Evolutionary conservation across 2,113 vertebrate genomes (phyloP).

Genomic region (Sphaerodactylus townsendi): DNA sequence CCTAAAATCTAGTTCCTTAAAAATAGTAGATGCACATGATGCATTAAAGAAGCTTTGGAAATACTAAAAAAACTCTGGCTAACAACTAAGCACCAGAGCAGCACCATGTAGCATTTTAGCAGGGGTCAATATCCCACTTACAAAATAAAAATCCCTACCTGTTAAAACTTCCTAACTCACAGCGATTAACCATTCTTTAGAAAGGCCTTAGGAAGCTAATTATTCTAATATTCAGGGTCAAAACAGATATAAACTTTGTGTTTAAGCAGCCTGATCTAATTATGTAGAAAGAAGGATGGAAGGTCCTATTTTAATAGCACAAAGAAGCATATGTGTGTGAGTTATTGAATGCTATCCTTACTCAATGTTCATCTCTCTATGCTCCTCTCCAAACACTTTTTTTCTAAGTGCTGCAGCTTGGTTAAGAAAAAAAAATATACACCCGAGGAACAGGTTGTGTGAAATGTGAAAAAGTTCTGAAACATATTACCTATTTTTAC

Average conservation of each 20-base stretch:
- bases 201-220: constrained; percentile 31
- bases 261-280: constrained; percentile 11
- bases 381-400: neutral
- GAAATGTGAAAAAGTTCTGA: neutral
- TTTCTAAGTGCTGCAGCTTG: neutral
- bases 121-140: constrained; percentile 37
- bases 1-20: neutral
- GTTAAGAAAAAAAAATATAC: neutral
- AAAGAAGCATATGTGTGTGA: neutral
- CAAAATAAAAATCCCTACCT: constrained; percentile 47
- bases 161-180: constrained; percentile 34
- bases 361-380: neutral
- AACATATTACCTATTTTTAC: neutral
- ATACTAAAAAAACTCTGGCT: constrained; percentile 35
- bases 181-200: neutral
- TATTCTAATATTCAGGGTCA: constrained; percentile 8
- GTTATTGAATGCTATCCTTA: constrained; percentile 2
- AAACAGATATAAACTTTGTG: neutral
- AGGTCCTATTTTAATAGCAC: constrained; percentile 28
- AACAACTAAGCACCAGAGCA: constrained; percentile 48
- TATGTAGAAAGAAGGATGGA: constrained; percentile 13
- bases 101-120: constrained; percentile 36
- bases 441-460: neutral
- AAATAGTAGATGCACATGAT: neutral
- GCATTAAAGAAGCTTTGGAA: constrained; percentile 22